phyloP scores from a whole-genome alignment of 2,888 invertebrate species.

The Laothoe populi region DNA sequence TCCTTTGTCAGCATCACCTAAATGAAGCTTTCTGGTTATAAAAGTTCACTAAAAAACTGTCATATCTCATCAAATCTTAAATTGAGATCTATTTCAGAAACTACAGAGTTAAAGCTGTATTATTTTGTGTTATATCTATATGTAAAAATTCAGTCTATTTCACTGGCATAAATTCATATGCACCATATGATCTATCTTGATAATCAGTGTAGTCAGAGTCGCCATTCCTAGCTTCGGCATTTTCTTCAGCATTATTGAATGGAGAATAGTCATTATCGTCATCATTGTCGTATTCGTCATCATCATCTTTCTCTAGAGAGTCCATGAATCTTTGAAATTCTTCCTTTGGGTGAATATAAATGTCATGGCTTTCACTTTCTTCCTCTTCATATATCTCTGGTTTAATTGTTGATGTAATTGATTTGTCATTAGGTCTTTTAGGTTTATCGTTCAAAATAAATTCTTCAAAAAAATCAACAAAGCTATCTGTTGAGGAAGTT shows the following conservation, averaged over 20 bases:
- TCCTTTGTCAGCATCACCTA: neutral
- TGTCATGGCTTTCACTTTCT: constrained; percentile 57
- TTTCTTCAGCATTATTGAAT: constrained; percentile 46
- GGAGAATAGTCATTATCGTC: constrained; percentile 50
- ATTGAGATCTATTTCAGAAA: constrained; percentile 49
- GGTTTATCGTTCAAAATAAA: constrained; percentile 59
- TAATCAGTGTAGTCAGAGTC: constrained; percentile 49
- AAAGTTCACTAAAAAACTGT: constrained; percentile 2
- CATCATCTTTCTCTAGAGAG: constrained; percentile 52
- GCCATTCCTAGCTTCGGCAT: constrained; percentile 41
- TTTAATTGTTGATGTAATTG: constrained; percentile 35
- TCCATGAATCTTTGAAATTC: constrained; percentile 69
- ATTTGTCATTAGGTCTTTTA: constrained; percentile 41
- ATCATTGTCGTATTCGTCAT: constrained; percentile 49
- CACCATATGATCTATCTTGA: constrained; percentile 60
- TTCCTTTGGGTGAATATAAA: constrained; percentile 59
- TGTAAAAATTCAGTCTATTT: constrained; percentile 67
- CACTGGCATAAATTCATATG: constrained; percentile 77
- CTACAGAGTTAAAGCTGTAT: constrained; percentile 33
- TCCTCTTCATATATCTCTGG: constrained; percentile 52
- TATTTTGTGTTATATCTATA: constrained; percentile 17
- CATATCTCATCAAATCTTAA: constrained; percentile 4
- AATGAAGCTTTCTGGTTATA: neutral
- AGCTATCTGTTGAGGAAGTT: constrained; percentile 41
- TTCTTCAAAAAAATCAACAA: constrained; percentile 60